phyloP scores from a whole-genome alignment of 2,113 vertebrate species.

The Mustelus asterias region DNA sequence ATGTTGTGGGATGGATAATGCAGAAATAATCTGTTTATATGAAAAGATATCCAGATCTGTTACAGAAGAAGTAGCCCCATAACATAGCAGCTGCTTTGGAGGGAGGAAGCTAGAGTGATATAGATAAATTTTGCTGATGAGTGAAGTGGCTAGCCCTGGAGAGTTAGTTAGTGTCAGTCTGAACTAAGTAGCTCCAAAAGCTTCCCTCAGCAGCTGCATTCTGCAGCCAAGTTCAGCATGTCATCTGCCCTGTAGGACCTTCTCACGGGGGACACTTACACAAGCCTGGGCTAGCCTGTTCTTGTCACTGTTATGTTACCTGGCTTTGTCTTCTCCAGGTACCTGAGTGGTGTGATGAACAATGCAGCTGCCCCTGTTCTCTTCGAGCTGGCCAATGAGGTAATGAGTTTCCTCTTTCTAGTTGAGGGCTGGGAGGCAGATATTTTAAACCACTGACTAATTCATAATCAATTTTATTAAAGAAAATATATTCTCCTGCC shows the following conservation, averaged over 20 bases:
- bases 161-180: constrained; percentile 43
- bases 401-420: constrained; percentile 54
- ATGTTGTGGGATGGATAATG: constrained; percentile 53
- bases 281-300: constrained; percentile 66
- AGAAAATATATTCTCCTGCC: constrained; percentile 27
- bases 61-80: constrained; percentile 52
- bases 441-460: constrained; percentile 37
- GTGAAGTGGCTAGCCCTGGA: constrained; percentile 36
- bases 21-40: constrained; percentile 56
- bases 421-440: not conserved
- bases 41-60: constrained; percentile 46
- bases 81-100: constrained; percentile 48
- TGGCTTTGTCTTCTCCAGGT: constrained; percentile 78
- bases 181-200: constrained; percentile 43
- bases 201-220: constrained; percentile 46
- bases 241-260: constrained; percentile 62
- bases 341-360: constrained; percentile 69
- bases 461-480: constrained; percentile 36
- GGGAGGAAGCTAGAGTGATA: constrained; percentile 46
- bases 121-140: constrained; percentile 44
- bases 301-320: constrained; percentile 52
- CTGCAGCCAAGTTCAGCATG: constrained; percentile 54
- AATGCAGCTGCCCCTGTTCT: constrained; percentile 77
- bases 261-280: constrained; percentile 59
- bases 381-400: constrained; percentile 91